phyloP scores from a whole-genome alignment of 2,888 invertebrate species.

The Ctenicera cuprea region DNA sequence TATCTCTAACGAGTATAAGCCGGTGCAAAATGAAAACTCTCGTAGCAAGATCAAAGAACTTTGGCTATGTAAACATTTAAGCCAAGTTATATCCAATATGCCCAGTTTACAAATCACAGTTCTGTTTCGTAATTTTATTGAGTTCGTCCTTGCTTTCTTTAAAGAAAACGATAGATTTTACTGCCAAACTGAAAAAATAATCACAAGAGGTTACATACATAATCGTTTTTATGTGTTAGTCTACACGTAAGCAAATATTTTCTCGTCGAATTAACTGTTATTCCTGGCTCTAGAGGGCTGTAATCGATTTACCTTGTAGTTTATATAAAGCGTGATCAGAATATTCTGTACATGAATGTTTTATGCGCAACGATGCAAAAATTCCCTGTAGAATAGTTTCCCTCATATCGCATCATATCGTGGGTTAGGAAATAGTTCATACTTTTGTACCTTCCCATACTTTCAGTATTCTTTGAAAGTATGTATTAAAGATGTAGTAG shows the following conservation, averaged over 20 bases:
- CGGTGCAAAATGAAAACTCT: neutral
- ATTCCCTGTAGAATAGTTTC: no score
- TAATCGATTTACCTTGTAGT: no score
- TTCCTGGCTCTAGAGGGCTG: no score
- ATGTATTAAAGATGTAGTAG: no score
- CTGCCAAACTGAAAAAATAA: constrained; percentile 9
- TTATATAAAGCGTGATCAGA: no score
- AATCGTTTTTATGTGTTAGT: neutral
- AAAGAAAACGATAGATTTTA: neutral
- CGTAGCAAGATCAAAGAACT: constrained; percentile 16
- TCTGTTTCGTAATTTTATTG: constrained; percentile 20
- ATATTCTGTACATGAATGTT: no score
- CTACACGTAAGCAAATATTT: neutral
- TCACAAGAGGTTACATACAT: neutral
- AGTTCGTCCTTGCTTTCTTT: constrained; percentile 15
- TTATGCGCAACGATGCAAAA: no score
- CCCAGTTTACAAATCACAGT: constrained; percentile 10
- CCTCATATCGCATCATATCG: no score
- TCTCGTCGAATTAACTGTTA: no score
- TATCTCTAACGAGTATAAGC: neutral
- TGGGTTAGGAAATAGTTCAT: no score
- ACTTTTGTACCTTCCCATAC: no score
- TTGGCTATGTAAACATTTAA: constrained; percentile 5
- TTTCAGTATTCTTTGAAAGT: no score
- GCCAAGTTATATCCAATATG: constrained; percentile 10